Evolutionary conservation across 1,140 invertebrate genomes (phyloP).

Genomic region (fruit fly (Drosophila melanogaster)): Release_6_plus_ISO1_MT NT_033779.5:12617001-12617500

Average conservation of each 20-base stretch:
- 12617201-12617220: background rate
- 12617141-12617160: conserved; percentile 33
- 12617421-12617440: background rate
- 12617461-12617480: background rate
- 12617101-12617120: conserved; percentile 69
- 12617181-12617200: conserved; percentile 1
- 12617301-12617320: too few species aligned
- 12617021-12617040: conserved; percentile 40
- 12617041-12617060: conserved; percentile 52
- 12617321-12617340: too few species aligned
- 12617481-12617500: background rate
- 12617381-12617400: too few species aligned
- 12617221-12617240: background rate
- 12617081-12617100: conserved; percentile 74
- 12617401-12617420: background rate
- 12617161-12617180: conserved; percentile 31
- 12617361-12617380: background rate
- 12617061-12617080: conserved; percentile 39
- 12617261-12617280: too few species aligned
- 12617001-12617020: conserved; percentile 40
- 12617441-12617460: too few species aligned
- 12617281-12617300: too few species aligned
- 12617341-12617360: too few species aligned
- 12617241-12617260: background rate
- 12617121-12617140: conserved; percentile 52